A percentile compares a stretch with the other conserved stretches of the same genome.
phyloP scores from a whole-genome alignment of 2,888 invertebrate genomes.

The Hirtodrosophila alboralis region DNA sequence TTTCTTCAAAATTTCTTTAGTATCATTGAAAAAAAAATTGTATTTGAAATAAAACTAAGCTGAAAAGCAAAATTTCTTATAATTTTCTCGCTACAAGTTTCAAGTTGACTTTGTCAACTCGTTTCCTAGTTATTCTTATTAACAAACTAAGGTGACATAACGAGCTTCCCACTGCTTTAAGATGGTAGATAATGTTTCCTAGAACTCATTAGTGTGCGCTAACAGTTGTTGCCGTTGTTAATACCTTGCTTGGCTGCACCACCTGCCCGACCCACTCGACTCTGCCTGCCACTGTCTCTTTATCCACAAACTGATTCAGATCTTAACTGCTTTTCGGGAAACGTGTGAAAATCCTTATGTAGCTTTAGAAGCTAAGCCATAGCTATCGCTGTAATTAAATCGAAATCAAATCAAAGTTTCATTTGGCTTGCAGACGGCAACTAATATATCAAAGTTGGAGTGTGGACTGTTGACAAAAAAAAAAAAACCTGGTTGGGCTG shows the following conservation, averaged over 20 bases:
- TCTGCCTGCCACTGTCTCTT: neutral
- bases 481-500: constrained; percentile 25
- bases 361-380: constrained; percentile 20
- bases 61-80: no score
- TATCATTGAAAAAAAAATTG: no score
- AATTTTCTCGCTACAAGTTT: no score
- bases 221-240: constrained; percentile 32
- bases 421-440: constrained; percentile 23
- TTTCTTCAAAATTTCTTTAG: no score
- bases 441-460: constrained; percentile 19
- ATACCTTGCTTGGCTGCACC: constrained; percentile 38
- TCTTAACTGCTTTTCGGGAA: constrained; percentile 1
- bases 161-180: constrained; percentile 35
- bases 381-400: constrained; percentile 44
- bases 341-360: constrained; percentile 60
- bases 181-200: constrained; percentile 45
- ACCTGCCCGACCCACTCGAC: neutral
- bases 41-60: no score
- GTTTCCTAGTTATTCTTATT: no score
- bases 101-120: no score
- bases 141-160: neutral
- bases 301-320: neutral
- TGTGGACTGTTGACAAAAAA: neutral
- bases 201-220: constrained; percentile 59
- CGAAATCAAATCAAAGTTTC: constrained; percentile 39